phyloP scores from a whole-genome alignment of 2,888 invertebrate genomes.

The Mythimna lalbum region DNA sequence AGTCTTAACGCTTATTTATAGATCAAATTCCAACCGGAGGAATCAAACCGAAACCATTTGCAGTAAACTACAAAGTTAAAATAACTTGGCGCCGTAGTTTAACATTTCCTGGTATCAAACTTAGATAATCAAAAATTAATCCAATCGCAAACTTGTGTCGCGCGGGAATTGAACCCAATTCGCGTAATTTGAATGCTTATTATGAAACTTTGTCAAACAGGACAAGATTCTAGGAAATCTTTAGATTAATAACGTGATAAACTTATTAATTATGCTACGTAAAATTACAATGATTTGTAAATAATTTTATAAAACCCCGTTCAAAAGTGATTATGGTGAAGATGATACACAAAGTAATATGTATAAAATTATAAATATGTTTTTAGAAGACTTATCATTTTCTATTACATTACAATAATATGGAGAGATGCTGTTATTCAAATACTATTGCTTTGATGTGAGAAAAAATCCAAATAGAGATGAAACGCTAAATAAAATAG shows the following conservation, averaged over 20 bases:
- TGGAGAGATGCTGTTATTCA: background rate
- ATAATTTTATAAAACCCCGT: background rate
- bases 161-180: slow-evolving; percentile 67
- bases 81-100: slow-evolving; percentile 57
- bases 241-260: slow-evolving; percentile 18
- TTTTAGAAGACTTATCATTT: background rate
- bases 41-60: slow-evolving; percentile 50
- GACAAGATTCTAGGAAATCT: slow-evolving; percentile 34
- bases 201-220: slow-evolving; percentile 59
- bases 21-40: slow-evolving; percentile 34
- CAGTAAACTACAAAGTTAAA: slow-evolving; percentile 63
- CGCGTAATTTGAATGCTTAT: slow-evolving; percentile 64
- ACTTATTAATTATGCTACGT: slow-evolving; percentile 4
- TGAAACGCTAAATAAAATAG: slow-evolving; percentile 50
- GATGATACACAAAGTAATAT: background rate
- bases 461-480: slow-evolving; percentile 17
- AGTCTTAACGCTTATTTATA: slow-evolving; percentile 54
- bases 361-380: background rate
- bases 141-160: slow-evolving; percentile 70
- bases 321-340: background rate
- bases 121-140: slow-evolving; percentile 72
- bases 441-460: background rate
- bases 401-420: background rate
- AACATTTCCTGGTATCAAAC: slow-evolving; percentile 63
- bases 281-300: background rate